Conservation (phyloP, 2,888 invertebrate genomes). For the Isotomurus palustris region DNA sequence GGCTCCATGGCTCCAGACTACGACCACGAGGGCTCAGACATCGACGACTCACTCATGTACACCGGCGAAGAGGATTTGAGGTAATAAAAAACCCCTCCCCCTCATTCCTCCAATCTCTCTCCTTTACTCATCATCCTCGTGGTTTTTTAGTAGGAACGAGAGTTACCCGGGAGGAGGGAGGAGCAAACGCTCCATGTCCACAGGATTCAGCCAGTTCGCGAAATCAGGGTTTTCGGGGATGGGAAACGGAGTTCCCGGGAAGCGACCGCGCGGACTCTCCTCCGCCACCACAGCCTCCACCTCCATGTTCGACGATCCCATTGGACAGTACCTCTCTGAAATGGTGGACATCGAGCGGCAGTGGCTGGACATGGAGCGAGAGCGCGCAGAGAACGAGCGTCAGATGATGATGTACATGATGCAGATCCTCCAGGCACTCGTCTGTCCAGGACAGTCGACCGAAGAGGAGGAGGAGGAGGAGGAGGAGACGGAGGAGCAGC, state of each 20-base stretch:
- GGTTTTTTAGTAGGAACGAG: slow-evolving; percentile 26
- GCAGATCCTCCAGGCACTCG: slow-evolving; percentile 46
- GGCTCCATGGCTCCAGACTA: slow-evolving; percentile 36
- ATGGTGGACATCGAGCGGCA: slow-evolving; percentile 45
- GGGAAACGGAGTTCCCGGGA: slow-evolving; percentile 38
- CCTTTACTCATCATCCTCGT: too few species aligned
- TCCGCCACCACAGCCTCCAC: slow-evolving; percentile 32
- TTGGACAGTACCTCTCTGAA: slow-evolving; percentile 42
- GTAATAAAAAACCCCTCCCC: not conserved
- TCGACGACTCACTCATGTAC: slow-evolving; percentile 32
- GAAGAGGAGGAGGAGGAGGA: slow-evolving; percentile 37
- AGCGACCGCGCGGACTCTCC: slow-evolving; percentile 40
- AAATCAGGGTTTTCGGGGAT: slow-evolving; percentile 20
- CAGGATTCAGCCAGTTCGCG: slow-evolving; percentile 32
- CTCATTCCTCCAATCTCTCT: too few species aligned
- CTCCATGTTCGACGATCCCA: slow-evolving; percentile 36
- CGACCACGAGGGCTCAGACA: slow-evolving; percentile 39
- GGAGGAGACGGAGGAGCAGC: slow-evolving; percentile 50
- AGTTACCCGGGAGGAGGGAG: slow-evolving; percentile 31
- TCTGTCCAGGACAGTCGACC: slow-evolving; percentile 35
- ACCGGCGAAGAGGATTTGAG: slow-evolving; percentile 22
- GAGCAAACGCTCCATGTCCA: slow-evolving; percentile 37
- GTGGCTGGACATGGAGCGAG: slow-evolving; percentile 45
- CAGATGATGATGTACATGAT: slow-evolving; percentile 44
- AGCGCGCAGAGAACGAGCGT: slow-evolving; percentile 44